Conservation (phyloP, 2,113 vertebrate genomes). For the Cacatua alba region DNA sequence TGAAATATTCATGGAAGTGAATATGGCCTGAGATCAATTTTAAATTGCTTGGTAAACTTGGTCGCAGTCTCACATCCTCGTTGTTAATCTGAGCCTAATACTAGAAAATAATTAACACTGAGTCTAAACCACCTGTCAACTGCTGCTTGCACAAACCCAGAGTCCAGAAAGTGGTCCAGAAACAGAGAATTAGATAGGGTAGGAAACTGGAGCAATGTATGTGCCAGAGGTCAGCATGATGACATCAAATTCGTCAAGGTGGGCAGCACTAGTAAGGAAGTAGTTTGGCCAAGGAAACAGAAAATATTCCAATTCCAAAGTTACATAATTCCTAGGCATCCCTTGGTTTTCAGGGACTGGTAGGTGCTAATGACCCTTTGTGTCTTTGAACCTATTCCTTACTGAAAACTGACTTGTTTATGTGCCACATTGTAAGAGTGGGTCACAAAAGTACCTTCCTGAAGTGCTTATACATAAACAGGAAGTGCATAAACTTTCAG, state of each 20-base stretch:
- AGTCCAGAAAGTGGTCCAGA: background rate
- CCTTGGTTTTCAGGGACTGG: background rate
- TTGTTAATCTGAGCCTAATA: background rate
- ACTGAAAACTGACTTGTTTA: background rate
- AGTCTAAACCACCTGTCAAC: background rate
- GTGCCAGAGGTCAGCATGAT: background rate
- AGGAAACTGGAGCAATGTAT: background rate
- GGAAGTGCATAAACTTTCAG: background rate
- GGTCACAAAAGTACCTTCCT: background rate
- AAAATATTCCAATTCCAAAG: background rate
- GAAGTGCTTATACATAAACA: background rate
- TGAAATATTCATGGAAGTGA: conserved; percentile 1
- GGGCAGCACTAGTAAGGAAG: background rate
- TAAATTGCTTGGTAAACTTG: background rate
- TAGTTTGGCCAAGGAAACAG: background rate
- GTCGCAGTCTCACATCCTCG: background rate
- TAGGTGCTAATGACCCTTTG: background rate
- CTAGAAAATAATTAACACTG: background rate
- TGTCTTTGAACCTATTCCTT: background rate
- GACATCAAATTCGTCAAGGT: background rate
- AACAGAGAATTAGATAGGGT: background rate
- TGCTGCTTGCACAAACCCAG: background rate
- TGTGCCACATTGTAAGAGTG: background rate
- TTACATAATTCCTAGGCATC: background rate
- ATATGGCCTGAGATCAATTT: conserved; percentile 2